Evolutionary conservation across 1,140 invertebrate genomes (phyloP).

Genomic region (Heliconius hermathena): DNA sequence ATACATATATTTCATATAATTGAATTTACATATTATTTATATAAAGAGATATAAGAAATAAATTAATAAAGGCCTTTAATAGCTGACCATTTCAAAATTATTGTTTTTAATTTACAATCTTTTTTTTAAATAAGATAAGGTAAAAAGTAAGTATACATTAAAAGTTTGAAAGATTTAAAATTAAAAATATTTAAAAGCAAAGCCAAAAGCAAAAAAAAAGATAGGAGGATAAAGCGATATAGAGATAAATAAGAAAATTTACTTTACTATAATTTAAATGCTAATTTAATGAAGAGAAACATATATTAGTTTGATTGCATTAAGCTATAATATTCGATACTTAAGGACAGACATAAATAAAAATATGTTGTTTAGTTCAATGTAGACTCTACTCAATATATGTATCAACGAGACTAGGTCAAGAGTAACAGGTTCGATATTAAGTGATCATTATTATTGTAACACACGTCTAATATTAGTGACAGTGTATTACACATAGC

Average conservation of each 20-base stretch:
- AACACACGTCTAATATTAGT: not conserved
- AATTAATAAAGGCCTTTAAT: too few species aligned
- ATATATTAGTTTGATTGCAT: not conserved
- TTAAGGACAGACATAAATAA: conserved; percentile 1
- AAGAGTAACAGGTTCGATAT: conserved; percentile 10
- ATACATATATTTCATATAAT: not conserved
- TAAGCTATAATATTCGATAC: not conserved
- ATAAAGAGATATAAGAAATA: not conserved
- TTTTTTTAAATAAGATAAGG: too few species aligned
- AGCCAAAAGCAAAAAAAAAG: too few species aligned
- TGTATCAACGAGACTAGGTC: conserved; percentile 12
- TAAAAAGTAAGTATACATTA: too few species aligned
- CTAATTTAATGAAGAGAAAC: not conserved
- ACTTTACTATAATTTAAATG: not conserved
- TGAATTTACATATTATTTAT: not conserved
- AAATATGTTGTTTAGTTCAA: not conserved
- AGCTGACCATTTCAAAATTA: too few species aligned
- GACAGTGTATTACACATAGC: not conserved
- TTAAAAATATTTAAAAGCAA: too few species aligned
- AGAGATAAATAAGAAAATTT: not conserved
- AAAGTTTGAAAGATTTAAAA: too few species aligned
- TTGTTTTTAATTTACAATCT: too few species aligned
- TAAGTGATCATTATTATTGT: conserved; percentile 4
- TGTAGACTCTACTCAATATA: not conserved
- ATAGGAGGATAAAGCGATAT: not conserved